Base-by-base conservation (phyloP, 2,797 vertebrate species). In the Gymnoscopelus microlampas region DNA sequence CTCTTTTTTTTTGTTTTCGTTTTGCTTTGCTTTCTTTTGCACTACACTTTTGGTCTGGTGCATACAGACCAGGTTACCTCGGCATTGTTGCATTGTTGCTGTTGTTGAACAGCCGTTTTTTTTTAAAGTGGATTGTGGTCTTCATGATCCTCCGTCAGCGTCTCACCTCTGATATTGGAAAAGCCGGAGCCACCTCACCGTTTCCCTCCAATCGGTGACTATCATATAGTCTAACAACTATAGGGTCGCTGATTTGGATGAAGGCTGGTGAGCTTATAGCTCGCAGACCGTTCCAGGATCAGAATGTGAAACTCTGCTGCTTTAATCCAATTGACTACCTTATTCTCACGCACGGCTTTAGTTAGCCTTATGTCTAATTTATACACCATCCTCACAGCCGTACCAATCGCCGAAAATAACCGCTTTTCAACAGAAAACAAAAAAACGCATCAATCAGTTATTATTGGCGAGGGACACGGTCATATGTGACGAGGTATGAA, bases 1-100 rank as follows among this genome's bases (percentile, higher is more conserved):
- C 79, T 80, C 77, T 70, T 50, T 71, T 77, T 90, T 89, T 86
- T 79, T 26, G 63, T 87, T 90, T 83, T 90, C 81, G 67, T 76
- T 85, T 90, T 79, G 26, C 82, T 93, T 93, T 89, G 90, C 89
- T 94, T 94, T 94, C 87, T 89, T 94, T 93, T 95, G 93, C 92
- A 94, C 93, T 94, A 92, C 90, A 91, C 90, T 91, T 92, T 93
- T 86, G 88, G 88, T 93, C 89, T 93, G 89, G 88, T 78, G 82
- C 87, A 93, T 67, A 75, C 91, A 89, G 92, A 94, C 92, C 92
- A 90, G 88, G 92, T 94, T 94, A 94, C 93, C 94, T 95, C 93
- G 90, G 90, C 88, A 88, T 93, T 89, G 91, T 92, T 92, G 90
- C 90, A 88, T 90, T 89, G 39, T 44, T 44, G 39, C 39, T 44